phyloP scores from a whole-genome alignment of 1,140 invertebrate species.

The Trialeurodes vaporariorum region DNA sequence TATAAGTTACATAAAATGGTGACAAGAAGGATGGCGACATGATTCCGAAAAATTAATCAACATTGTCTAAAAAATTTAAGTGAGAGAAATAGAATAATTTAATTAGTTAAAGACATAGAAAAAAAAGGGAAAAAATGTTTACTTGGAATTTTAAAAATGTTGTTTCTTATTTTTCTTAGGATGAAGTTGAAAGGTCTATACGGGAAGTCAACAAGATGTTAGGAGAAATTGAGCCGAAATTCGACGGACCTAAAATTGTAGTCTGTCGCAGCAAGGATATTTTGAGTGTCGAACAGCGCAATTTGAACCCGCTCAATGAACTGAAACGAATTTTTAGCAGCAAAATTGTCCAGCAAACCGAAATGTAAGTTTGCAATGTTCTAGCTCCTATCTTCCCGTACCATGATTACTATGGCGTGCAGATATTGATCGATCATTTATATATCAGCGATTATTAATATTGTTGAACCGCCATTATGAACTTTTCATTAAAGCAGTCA shows the following conservation, averaged over 20 bases:
- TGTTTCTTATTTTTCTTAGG: conserved; percentile 35
- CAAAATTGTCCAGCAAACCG: conserved; percentile 49
- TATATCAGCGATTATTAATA: too few relatives aligned
- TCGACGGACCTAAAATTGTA: conserved; percentile 6
- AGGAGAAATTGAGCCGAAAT: conserved; percentile 31
- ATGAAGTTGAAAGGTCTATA: conserved; percentile 61
- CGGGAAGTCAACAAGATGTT: conserved; percentile 59
- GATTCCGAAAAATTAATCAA: too few relatives aligned
- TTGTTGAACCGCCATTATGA: too few relatives aligned
- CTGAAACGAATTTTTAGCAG: conserved; percentile 74
- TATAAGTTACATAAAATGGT: too few relatives aligned
- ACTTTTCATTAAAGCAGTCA: too few relatives aligned
- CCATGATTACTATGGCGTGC: not conserved
- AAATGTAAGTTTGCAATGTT: conserved; percentile 29
- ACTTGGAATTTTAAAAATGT: conserved; percentile 2
- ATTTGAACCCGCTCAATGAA: conserved; percentile 74
- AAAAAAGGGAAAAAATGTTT: too few relatives aligned
- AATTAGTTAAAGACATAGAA: too few relatives aligned
- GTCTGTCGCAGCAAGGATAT: conserved; percentile 35
- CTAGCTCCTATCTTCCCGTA: not conserved
- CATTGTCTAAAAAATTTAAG: too few relatives aligned
- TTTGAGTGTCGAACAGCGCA: conserved; percentile 52
- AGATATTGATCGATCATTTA: too few relatives aligned
- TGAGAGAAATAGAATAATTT: too few relatives aligned
- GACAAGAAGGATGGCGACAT: too few relatives aligned